Evolutionary conservation across 2,113 vertebrate species (phyloP).

Genomic region (Castor canadensis): DNA sequence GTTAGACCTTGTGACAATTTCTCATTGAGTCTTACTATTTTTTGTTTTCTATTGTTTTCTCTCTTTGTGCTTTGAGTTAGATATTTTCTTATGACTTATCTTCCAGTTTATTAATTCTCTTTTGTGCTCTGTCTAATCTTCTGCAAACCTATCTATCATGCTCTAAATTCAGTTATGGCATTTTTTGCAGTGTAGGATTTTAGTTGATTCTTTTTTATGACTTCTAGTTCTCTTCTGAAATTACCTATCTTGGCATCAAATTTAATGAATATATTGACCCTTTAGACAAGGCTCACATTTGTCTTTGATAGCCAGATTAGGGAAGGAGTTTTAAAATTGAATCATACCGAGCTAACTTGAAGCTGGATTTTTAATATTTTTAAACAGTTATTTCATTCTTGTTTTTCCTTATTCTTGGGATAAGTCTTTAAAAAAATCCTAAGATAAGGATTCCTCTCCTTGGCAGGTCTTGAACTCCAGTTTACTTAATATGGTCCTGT

Average conservation of each 20-base stretch:
- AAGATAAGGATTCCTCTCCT: neutral
- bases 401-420: neutral
- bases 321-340: neutral
- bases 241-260: neutral
- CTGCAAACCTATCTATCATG: neutral
- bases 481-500: too few species aligned
- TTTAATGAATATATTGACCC: neutral
- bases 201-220: neutral
- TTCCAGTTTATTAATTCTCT: slow-evolving; percentile 18
- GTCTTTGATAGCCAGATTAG: neutral
- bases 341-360: neutral
- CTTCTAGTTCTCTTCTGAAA: neutral
- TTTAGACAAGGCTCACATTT: neutral
- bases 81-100: slow-evolving; percentile 25
- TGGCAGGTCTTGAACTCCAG: neutral
- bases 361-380: neutral
- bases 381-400: neutral
- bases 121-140: neutral
- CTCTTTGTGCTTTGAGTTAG: neutral
- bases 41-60: neutral
- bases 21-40: neutral
- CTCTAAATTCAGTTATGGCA: neutral
- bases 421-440: neutral
- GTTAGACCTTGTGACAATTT: neutral
- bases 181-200: neutral